Evolutionary conservation across 2,888 invertebrate genomes (phyloP).

Genomic region (Patella depressa): DNA sequence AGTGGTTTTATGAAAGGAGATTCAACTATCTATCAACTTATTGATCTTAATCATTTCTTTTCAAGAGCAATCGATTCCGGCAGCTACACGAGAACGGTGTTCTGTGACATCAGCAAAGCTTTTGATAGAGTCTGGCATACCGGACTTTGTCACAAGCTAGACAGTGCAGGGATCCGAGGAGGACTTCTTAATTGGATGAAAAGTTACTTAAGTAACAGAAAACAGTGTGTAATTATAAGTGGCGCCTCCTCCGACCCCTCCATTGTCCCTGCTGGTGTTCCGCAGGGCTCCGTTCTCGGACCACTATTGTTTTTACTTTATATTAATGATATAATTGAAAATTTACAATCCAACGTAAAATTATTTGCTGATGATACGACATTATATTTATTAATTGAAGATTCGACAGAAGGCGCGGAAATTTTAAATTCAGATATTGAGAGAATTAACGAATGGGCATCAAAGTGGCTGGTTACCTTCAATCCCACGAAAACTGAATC

Average conservation of each 20-base stretch:
- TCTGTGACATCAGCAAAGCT: neutral
- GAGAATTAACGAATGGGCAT: too few species aligned
- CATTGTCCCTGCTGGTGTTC: neutral
- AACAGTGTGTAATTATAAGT: neutral
- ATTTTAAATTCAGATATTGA: too few species aligned
- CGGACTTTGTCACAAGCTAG: neutral
- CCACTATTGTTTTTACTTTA: neutral
- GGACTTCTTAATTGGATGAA: neutral
- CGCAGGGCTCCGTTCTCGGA: neutral
- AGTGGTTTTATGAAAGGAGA: neutral
- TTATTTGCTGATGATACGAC: too few species aligned
- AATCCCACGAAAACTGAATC: too few species aligned
- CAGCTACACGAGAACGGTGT: neutral
- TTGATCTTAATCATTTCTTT: neutral
- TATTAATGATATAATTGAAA: too few species aligned
- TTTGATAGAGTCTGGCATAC: neutral
- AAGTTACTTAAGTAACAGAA: neutral
- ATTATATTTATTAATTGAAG: too few species aligned
- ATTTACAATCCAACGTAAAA: too few species aligned
- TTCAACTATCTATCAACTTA: neutral
- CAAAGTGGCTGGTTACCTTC: too few species aligned
- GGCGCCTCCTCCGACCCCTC: neutral
- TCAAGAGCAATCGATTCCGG: neutral
- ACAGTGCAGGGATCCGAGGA: neutral
- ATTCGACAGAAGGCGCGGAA: too few species aligned